Evolutionary conservation across 2,113 vertebrate genomes (phyloP), one percentile per base, ranked within the genome.

Genomic region (Clarias macrocephalus): DNA sequence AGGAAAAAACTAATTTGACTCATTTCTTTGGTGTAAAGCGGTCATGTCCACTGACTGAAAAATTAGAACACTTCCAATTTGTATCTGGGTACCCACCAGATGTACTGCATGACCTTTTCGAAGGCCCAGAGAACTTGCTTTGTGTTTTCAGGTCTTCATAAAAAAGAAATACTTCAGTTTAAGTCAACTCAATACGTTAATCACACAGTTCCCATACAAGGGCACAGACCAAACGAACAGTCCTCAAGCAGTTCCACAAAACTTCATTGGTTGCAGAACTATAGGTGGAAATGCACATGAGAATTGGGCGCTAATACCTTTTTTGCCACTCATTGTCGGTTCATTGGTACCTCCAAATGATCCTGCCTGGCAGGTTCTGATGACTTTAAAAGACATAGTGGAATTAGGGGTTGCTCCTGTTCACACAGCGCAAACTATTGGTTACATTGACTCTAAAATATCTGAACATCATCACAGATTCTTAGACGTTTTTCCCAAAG

Each of bases 151-250:
- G 19, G 70, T 85, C 80, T 89, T 90, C n/a, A 76, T 75, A 16
- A 83, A 89, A 85, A 85, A 89, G 72, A 72, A 91, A n/a, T 91
- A 88, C 73, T 91, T 90, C 33, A 87, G 30, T 80, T 90, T 90
- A 33, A 80, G 19, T 85, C 72, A 72, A 84, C 86, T 88, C 37
- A 89, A 90, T 28, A 5, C 86, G 9, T 33, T 75, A 83, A 82
- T 87, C 57, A 42, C 76, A 86, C 21, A 66, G 65, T 85, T 89
- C 60, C 83, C 80, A 3, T 90, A 59, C 42, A 85, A 89, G 60
- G 63, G 86, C 70, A 56, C 88, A 25, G 83, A 90, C 85, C 86
- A 90, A 88, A 6, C 62, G 13, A 89, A 85, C 66, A 85, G 82
- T 10, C 86, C 80, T 75, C 80, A 86, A 54, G 42, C 81, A 84